A percentile compares a stretch with the other conserved stretches of the same genome.
Conservation (phyloP, 2,797 vertebrate genomes). For the Saxicola maurus region DNA sequence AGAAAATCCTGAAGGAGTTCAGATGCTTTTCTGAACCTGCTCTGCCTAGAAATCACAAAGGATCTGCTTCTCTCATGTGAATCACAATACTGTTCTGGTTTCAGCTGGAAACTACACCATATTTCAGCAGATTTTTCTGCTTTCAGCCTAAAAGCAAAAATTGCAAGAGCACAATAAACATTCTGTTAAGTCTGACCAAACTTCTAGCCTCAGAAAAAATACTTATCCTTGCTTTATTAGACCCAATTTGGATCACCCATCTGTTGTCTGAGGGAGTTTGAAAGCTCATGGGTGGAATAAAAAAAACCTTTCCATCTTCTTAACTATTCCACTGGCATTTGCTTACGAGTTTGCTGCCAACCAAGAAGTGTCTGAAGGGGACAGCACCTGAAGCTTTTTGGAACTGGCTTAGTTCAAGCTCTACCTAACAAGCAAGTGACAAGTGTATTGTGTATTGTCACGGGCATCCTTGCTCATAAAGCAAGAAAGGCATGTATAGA, state of each 20-base stretch:
- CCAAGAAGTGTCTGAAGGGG: conserved; percentile 46
- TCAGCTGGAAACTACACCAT: neutral
- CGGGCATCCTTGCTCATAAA: neutral
- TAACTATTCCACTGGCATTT: conserved; percentile 57
- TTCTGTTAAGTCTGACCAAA: conserved; percentile 38
- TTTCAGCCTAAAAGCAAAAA: conserved; percentile 19
- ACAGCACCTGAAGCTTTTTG: conserved; percentile 62
- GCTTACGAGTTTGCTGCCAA: conserved; percentile 33
- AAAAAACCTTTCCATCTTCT: conserved; percentile 27
- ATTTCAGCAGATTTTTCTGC: conserved; percentile 32
- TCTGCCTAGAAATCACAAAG: conserved; percentile 53
- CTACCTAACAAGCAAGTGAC: conserved; percentile 24
- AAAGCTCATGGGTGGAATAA: conserved; percentile 57
- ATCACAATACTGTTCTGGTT: conserved; percentile 8
- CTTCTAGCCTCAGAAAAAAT: conserved; percentile 48
- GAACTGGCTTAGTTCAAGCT: conserved; percentile 40
- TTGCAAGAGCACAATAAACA: conserved; percentile 22
- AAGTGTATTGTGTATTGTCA: conserved; percentile 46
- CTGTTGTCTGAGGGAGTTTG: conserved; percentile 63
- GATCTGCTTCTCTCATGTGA: conserved; percentile 26
- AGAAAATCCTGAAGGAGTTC: conserved; percentile 55
- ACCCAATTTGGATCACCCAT: conserved; percentile 60
- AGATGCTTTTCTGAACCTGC: conserved; percentile 44
- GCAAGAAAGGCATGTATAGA: conserved; percentile 33
- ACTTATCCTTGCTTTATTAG: conserved; percentile 47